phyloP scores from a whole-genome alignment of 2,797 vertebrate genomes.

The Agapornis canus region DNA sequence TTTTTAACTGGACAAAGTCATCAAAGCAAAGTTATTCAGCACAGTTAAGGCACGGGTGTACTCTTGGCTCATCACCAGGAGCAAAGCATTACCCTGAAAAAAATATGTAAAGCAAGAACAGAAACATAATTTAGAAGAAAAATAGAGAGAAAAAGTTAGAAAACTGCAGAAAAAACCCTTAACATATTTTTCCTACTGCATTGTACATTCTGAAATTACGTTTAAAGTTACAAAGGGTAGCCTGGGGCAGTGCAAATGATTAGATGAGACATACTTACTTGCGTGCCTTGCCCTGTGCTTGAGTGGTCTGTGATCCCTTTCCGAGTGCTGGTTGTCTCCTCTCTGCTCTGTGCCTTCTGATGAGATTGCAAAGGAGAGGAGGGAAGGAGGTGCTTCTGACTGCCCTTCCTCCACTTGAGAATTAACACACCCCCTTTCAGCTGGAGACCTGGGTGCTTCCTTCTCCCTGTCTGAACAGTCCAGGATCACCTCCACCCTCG shows the following conservation, averaged over 20 bases:
- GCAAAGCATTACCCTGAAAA: background rate
- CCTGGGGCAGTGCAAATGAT: background rate
- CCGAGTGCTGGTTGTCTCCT: conserved; percentile 84
- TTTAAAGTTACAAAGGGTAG: background rate
- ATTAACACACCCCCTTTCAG: conserved; percentile 83
- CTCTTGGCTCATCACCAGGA: conserved; percentile 1
- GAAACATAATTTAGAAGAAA: background rate
- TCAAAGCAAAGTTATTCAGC: conserved; percentile 10
- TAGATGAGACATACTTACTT: conserved; percentile 85
- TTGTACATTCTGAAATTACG: background rate
- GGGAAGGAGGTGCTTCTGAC: conserved; percentile 83
- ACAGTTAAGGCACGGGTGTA: background rate
- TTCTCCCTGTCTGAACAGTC: conserved; percentile 75
- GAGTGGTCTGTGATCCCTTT: conserved; percentile 88
- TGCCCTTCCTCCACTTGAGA: conserved; percentile 87
- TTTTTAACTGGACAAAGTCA: conserved; percentile 9
- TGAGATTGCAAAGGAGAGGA: conserved; percentile 88
- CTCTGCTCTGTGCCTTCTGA: conserved; percentile 88
- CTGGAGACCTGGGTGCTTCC: conserved; percentile 77
- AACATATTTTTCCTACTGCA: background rate
- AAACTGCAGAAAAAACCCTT: background rate
- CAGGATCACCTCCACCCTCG: conserved; percentile 85
- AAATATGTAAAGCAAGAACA: background rate
- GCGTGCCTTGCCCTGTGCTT: conserved; percentile 93
- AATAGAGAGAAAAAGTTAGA: background rate